Evolutionary conservation across 2,797 vertebrate genomes (phyloP).

Genomic region (Hypotaenidia philippensis): DNA sequence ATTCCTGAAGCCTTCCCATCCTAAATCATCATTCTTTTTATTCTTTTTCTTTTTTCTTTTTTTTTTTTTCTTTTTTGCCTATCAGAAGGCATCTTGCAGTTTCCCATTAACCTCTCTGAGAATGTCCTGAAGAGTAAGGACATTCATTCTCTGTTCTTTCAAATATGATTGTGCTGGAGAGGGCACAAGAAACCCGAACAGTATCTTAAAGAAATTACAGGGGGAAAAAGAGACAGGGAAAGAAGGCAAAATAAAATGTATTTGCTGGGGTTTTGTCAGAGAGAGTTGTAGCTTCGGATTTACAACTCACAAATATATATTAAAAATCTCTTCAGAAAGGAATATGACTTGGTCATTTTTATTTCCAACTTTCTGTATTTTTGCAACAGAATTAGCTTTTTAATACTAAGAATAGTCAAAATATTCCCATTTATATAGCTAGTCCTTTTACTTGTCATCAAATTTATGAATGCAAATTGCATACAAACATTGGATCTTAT

Average conservation of each 20-base stretch:
- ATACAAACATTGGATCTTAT: neutral
- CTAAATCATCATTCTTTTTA: neutral
- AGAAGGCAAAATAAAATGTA: neutral
- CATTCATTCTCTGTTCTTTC: neutral
- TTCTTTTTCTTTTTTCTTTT: neutral
- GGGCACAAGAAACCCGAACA: neutral
- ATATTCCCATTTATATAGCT: neutral
- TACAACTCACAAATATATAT: neutral
- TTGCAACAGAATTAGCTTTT: neutral
- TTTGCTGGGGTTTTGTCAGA: neutral
- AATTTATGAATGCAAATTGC: neutral
- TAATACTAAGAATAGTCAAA: neutral
- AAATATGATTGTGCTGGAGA: neutral
- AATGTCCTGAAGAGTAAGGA: neutral
- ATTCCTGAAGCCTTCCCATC: neutral
- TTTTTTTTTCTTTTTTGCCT: too few relatives aligned
- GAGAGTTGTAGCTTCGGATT: neutral
- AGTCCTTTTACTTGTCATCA: neutral
- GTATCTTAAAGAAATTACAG: neutral
- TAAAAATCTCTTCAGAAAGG: neutral
- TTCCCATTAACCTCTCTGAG: neutral
- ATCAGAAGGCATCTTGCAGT: neutral
- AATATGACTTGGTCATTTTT: neutral
- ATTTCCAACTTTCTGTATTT: neutral
- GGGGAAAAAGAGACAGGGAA: rapidly evolving